Base-by-base conservation (phyloP, 2,888 invertebrate genomes). In the Bombylius discolor region DNA sequence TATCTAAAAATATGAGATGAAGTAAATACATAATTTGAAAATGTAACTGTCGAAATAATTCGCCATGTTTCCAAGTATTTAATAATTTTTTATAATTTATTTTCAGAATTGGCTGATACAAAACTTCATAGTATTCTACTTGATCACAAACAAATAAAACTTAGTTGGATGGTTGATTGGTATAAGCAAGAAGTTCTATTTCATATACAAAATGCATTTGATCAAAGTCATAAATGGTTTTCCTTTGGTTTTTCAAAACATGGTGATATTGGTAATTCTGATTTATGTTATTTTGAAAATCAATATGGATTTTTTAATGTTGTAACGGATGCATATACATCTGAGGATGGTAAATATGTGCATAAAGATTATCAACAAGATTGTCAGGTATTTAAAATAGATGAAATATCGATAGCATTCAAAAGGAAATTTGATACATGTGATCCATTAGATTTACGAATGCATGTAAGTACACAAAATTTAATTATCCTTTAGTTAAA, bases 161-260 rank as follows among this genome's bases (percentile, higher is more conserved):
- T 74, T 34, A 74, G 72, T 62, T 74, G 74, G 74, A 69, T 73
- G 67, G 72, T 74, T 4, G 73, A 74, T 62, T 74, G 74, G 74
- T 71, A 72, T 48, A 72, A 74, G 55, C 70, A 72, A 62, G 73
- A 74, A 61, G 72, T 74, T n/a, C 67, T 74, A 9, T 74, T 74
- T 60, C 73, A 74, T 60, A 62, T 74, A 55, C 72, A 74, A 62
- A 72, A 74, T 55, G 73, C 72, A 12, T 74, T 74, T 60, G 69
- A 68, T 53, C 67, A 68, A 59, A 67, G 72, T 56, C 71, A 71
- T 64, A 77, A 77, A 52, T 93, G 92, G 92, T 84, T 93, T 65
- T 90, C 87, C 1, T 66, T 93, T 51, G 93, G 93, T 44, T 93
- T 92, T 74, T 93, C 93, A 2, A 83, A 89, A 66, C 81, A 87